Base-by-base conservation (phyloP, 2,113 vertebrate species). In the Cettia cetti region DNA sequence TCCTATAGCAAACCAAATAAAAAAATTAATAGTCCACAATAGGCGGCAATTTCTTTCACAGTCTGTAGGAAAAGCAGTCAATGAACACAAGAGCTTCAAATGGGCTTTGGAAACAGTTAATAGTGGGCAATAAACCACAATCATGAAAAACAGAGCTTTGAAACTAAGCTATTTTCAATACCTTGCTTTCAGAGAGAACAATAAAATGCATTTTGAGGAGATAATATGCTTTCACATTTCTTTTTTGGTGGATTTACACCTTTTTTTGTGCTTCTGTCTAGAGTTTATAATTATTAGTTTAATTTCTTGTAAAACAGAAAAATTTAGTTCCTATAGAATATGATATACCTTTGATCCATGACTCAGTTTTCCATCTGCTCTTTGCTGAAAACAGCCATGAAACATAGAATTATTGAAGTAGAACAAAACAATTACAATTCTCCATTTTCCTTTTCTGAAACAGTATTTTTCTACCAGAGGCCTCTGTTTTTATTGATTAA, bases 121-220 rank as follows among this genome's bases (percentile, higher is more conserved):
- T 65, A 52, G 37, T 60, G 60, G 45, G 52, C 77, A 96, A 78
- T 56, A 92, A 83, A 33, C 47, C 82, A 91, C 88, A 95, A 86
- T 90, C 94, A 95, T 89, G 80, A 96, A 95, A 97, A 97, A 14
- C 65, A 96, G 37, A 82, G 39, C n/a, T 90, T 90, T 90, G 64
- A 61, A 50, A 33, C 64, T 80, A 82, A 95, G 63, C 37, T 70
- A 72, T 52, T 90, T 92, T 78, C 71, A 78, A 23, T 57, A 82
- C 54, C 69, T 94, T 76, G n/a, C 21, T 94, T 95, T 96, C 82
- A 86, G 79, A 88, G 37, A 49, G 60, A 92, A 87, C 21, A 92
- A 69, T 27, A 54, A 84, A 44, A 80, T 66, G 61, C 39, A 92
- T 72, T 94, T 78, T 65, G 50, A 89, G 50, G 47, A 94, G 18